A percentile compares a stretch with the other conserved stretches of the same genome.
These are phyloP conservation scores for Flexamia atlantica DNA, from an alignment of 2,888 invertebrate genomes.

Conservation along the genomic window DNA sequence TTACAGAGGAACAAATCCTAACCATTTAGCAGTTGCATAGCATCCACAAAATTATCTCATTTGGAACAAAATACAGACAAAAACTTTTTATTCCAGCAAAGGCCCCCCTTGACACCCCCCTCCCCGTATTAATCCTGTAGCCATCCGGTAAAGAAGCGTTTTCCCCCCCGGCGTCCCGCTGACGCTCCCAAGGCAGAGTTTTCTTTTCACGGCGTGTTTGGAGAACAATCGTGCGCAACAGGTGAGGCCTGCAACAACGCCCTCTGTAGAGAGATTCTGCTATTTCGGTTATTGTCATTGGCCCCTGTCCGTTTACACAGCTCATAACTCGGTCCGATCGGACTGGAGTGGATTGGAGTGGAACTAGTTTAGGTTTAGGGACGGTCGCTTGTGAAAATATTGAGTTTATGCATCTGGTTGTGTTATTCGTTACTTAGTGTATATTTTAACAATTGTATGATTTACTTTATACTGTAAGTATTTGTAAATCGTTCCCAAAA, in stretches of 20 bases:
- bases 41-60: no score
- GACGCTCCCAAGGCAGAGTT: not conserved
- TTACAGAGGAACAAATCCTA: no score
- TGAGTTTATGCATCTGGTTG: no score
- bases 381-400: not conserved
- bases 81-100: no score
- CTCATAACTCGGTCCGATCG: not conserved
- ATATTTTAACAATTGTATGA: no score
- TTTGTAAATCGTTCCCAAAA: no score
- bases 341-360: not conserved
- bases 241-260: conserved; percentile 20
- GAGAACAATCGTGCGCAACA: conserved; percentile 14
- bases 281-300: conserved; percentile 25
- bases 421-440: no score
- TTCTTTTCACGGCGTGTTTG: not conserved
- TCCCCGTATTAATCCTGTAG: no score
- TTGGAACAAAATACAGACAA: no score
- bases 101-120: no score
- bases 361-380: not conserved
- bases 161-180: not conserved
- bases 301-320: conserved; percentile 3
- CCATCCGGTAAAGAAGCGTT: not conserved
- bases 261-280: not conserved
- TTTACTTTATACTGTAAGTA: no score
- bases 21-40: no score